phyloP scores from a whole-genome alignment of 2,888 invertebrate species.

The Tenthredo livida region DNA sequence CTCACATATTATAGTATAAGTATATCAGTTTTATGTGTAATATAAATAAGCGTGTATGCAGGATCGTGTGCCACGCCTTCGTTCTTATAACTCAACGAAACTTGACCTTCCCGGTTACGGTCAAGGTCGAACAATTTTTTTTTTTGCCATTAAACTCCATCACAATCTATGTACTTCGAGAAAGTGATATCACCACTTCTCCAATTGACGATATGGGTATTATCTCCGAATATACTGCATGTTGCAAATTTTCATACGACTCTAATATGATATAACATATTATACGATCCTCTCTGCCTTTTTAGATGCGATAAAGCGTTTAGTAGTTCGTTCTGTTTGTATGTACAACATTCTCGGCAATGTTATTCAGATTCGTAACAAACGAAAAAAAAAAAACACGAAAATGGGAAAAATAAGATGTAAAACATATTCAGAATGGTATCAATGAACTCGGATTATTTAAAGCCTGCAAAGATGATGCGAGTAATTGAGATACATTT shows the following conservation, averaged over 20 bases:
- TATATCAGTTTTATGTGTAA: background rate
- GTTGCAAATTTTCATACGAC: too few species aligned
- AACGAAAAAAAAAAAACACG: background rate
- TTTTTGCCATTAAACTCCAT: background rate
- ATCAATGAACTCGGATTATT: background rate
- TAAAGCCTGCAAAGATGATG: too few species aligned
- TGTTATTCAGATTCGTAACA: background rate
- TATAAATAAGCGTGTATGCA: background rate
- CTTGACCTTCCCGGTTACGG: conserved; percentile 42
- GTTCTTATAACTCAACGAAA: background rate
- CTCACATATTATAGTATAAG: too few species aligned
- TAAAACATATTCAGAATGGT: background rate
- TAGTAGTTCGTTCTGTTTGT: too few species aligned
- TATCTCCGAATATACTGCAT: too few species aligned
- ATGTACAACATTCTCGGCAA: background rate
- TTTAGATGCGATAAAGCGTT: too few species aligned
- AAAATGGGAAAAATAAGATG: too few species aligned
- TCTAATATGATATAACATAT: too few species aligned
- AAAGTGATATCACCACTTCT: conserved; percentile 6
- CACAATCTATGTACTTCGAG: background rate
- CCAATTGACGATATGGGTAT: background rate
- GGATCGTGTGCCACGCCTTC: conserved; percentile 40
- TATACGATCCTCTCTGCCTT: too few species aligned
- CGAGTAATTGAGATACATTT: background rate
- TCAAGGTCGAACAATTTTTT: conserved; percentile 47